Evolutionary conservation across 2,888 invertebrate genomes (phyloP), one percentile per base, ranked within the genome.

Genomic region (Pyrochroa serraticornis): DNA sequence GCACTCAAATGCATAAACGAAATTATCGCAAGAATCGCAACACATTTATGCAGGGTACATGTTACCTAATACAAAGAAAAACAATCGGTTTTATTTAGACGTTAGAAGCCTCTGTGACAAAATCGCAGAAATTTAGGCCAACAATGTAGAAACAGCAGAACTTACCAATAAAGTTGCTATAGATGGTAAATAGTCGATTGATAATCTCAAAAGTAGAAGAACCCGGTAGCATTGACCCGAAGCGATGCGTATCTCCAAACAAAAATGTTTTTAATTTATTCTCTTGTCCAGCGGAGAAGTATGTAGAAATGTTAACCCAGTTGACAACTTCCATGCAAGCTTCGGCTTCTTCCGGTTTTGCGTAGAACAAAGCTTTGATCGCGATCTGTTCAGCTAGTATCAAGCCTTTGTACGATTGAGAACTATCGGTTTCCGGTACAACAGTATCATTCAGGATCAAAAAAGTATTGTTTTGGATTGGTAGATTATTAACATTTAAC

Each of bases 271-370:
- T 57, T 14, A 58, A 33, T 10, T 34, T 38, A 48, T 45, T 58
- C 2, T 58, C 51, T 22, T 54, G 55, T 22, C 35, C 37, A n/a
- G n/a, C n/a, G n/a, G 8, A 47, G 43, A 5, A 58, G 62, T 7
- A 70, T 46, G 43, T 63, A 70, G 50, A 60, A 71, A 44, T 58
- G 54, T 67, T 49, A 12, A 70, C 58, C 71, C 70, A 72, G 14
- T 57, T 59, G 22, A 60, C 46, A 7, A 68, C 62, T 47, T 71
- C 70, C 12, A 68, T 9, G 50, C 70, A 65, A n/a, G 60, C 49
- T 9, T 36, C 9, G n/a, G 61, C 12, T 8, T 68, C 65, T 9
- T 58, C 42, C n/a, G n/a, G 14, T 8, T 62, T 39, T 9, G 68
- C 67, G 14, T 61, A 60, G 13, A 65, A 34, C 12, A 70, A 43